Evolutionary conservation across 2,797 vertebrate genomes (phyloP), one percentile per base, ranked within the genome.

Genomic region (Yasuhikotakia modesta): DNA sequence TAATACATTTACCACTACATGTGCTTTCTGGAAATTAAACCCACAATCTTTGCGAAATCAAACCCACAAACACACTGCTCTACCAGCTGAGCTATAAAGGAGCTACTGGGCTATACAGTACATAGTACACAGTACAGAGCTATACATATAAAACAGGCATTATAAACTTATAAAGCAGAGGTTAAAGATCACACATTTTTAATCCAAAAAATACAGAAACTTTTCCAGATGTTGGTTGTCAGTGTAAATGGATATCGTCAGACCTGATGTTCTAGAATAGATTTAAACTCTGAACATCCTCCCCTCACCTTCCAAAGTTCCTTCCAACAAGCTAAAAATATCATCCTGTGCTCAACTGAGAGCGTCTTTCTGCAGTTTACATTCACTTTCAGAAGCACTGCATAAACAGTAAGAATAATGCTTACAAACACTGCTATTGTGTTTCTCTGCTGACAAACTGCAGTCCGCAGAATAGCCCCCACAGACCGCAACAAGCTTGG

Each of bases 171-270:
- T 32, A 73, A 53, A 73, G 61, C 45, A 50, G 7, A 73, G 12
- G 50, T 11, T 72, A 60, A 60, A 46, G 7, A 10, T 6, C 55
- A 58, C 22, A 58, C 21, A 60, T 27, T 27, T 6, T 39, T 14
- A 35, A 19, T n/a, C 7, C 24, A 35, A 35, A 66, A 67, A 73
- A 11, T 43, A 10, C 58, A 79, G 35, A n/a, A 75, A 71, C 67
- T 57, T 61, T 72, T 63, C 73, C 73, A 82, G 81, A 76, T 79
- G 68, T 72, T 71, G 50, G 13, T 66, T 71, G 61, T 79, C 64
- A 66, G 30, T 46, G 30, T 52, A 63, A 69, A 79, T 79, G 52
- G 63, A 71, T 48, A 35, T 57, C 19, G 69, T 66, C 66, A 43
- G 35, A 30, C 46, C 22, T 46, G 39, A 50, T 19, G 46, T 16